Base-by-base conservation (phyloP, 2,888 invertebrate genomes). In the Tetrapedia diversipes region DNA sequence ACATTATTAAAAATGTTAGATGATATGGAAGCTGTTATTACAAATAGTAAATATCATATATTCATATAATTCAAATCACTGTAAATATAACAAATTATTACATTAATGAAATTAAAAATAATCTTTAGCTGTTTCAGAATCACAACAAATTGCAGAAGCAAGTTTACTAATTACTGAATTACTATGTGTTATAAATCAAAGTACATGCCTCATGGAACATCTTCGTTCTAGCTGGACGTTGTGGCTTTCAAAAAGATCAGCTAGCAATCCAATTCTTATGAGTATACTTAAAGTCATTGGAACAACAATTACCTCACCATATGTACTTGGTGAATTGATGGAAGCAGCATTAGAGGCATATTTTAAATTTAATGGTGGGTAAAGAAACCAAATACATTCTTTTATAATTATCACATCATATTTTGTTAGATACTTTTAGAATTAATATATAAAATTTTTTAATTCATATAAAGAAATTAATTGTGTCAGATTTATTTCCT, bases 311-410 rank as follows among this genome's bases (percentile, higher is more conserved):
- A 91, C 89, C 45, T 92, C 93, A 64, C 90, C 92, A 24, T 92
- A 93, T 27, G 89, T 92, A 43, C 89, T 94, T 10, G 93, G 93
- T 19, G 92, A 92, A 61, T 86, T 94, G 7, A 92, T 93, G 82
- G 94, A 95, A 87, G 91, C 92, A 37, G 92, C 93, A 0, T 90
- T 94, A 22, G 91, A 92, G 39, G 92, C 93, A 71, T 94, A 93
- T 86, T 94, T 94, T 85, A 92, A 92, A 61, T 93, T 93, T 80
- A 92, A 91, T 84, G 92, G 94, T 93, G 88, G 84, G 77, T 61
- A 49, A 19, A 24, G 29, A 43, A 43, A 29, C 19, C 11, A 41
- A 54, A 32, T 16, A 16, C 14, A 29, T 32, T 8, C 16, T 39
- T 16, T 29, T 19, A 1, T 16, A 41, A 53, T 11, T 41, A 47